Evolutionary conservation across 2,113 vertebrate genomes (phyloP), one percentile per base, ranked within the genome.

Genomic region (Ptychochromis oligacanthus): DNA sequence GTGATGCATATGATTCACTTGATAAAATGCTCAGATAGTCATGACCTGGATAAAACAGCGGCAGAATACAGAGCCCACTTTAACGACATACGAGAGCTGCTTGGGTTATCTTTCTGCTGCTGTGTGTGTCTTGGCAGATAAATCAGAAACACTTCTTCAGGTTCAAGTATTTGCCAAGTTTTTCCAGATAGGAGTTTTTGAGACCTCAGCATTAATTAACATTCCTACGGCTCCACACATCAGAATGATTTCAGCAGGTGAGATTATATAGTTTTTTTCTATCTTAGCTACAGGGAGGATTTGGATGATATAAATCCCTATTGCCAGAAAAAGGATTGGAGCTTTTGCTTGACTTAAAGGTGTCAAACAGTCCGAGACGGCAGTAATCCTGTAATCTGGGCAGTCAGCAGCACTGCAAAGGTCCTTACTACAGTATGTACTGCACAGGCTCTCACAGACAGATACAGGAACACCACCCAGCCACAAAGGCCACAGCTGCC

Each of bases 341-440:
- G 87, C 83, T 80, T 79, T 88, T 14, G 17, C 31, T 61, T 34
- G 81, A 93, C 17, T 92, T 87, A 80, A 87, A 92, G 83, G 91
- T 91, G 90, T 92, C 87, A 72, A 86, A 86, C 84, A 61, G 89
- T 88, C 79, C 4, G 20, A 24, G 17, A 79, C 40, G 74, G 75
- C 80, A 46, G 72, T 91, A 92, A 93, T 92, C 91, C 91, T 84
- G 82, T 91, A 90, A 93, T 92, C 89, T 89, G 85, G 60, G 75
- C 75, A 83, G 89, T 93, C 90, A 84, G 87, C 87, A 87, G 58
- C 88, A 57, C 81, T 20, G 58, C 78, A 85, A 67, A 81, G 79
- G 79, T 82, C 26, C 77, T 75, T 36, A 70, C 55, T 34, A 78
- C 77, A 59, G 79, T 57, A 14, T 59, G 57, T 59, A 83, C 58